Conservation (phyloP, 2,888 invertebrate genomes). For the Nymphalis c-album region DNA sequence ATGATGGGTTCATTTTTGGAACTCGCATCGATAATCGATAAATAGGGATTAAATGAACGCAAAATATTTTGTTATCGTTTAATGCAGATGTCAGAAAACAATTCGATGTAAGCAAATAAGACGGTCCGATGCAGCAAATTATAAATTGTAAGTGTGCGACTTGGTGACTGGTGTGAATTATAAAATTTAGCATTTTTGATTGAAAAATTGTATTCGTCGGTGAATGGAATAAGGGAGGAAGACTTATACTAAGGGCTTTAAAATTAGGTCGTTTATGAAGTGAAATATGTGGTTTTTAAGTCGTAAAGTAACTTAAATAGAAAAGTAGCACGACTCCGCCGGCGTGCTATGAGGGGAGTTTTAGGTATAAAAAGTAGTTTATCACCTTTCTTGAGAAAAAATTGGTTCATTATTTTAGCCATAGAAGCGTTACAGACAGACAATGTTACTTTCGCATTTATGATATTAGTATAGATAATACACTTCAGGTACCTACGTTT, state of each 20-base stretch:
- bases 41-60: no score
- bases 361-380: no score
- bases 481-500: no score
- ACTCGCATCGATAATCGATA: no score
- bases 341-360: no score
- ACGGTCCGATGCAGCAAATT: not conserved
- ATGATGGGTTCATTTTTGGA: no score
- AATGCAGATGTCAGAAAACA: not conserved
- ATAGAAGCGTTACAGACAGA: no score
- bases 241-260: slow-evolving; percentile 18
- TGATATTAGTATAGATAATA: no score
- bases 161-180: slow-evolving; percentile 2
- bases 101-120: not conserved
- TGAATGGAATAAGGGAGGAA: slow-evolving; percentile 8
- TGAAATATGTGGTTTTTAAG: not conserved
- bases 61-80: not conserved
- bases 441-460: no score
- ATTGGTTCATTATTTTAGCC: no score
- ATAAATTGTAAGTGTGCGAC: not conserved
- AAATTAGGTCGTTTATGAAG: not conserved
- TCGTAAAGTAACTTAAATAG: slow-evolving; percentile 2
- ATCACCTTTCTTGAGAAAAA: no score
- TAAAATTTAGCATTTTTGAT: slow-evolving; percentile 5
- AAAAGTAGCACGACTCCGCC: not conserved
- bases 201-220: not conserved